Conservation (phyloP, 2,888 invertebrate species). For the Napeogenes inachia region DNA sequence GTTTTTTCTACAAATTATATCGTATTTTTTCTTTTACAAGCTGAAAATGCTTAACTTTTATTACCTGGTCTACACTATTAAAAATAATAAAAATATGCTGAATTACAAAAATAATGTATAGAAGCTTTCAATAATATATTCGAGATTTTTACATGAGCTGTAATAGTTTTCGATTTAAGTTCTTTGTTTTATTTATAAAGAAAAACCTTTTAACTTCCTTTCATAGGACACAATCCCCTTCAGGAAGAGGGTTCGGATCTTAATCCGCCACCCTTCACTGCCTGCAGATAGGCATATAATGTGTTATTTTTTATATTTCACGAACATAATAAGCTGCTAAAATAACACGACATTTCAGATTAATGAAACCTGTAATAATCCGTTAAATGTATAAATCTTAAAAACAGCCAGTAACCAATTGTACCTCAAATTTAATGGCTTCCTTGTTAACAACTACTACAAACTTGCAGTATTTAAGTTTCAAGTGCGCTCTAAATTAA, state of each 20-base stretch:
- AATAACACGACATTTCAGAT: background rate
- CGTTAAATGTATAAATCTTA: background rate
- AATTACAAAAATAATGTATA: too few relatives aligned
- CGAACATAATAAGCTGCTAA: background rate
- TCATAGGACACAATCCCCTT: constrained; percentile 1
- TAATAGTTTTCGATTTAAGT: background rate
- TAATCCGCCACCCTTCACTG: constrained; percentile 7
- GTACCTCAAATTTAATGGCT: constrained; percentile 16
- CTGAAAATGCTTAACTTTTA: too few relatives aligned
- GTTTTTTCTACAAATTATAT: background rate
- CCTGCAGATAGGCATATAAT: background rate
- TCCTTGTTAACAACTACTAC: constrained; percentile 29
- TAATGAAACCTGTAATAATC: background rate
- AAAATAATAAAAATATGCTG: too few relatives aligned
- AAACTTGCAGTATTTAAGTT: constrained; percentile 34
- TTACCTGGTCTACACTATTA: too few relatives aligned
- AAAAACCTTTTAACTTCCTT: constrained; percentile 4
- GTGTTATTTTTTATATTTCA: background rate
- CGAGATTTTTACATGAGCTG: background rate
- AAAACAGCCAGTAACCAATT: background rate
- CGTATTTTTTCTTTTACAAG: too few relatives aligned
- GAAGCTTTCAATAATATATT: too few relatives aligned
- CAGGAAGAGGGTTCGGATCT: constrained; percentile 5
- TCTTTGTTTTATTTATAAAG: constrained; percentile 4
- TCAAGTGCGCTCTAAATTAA: constrained; percentile 39